A percentile compares a stretch with the other conserved stretches of the same genome.
These are phyloP conservation scores for Spilarctia lutea DNA, from an alignment of 2,888 invertebrate species.

Conservation along the genomic window DNA sequence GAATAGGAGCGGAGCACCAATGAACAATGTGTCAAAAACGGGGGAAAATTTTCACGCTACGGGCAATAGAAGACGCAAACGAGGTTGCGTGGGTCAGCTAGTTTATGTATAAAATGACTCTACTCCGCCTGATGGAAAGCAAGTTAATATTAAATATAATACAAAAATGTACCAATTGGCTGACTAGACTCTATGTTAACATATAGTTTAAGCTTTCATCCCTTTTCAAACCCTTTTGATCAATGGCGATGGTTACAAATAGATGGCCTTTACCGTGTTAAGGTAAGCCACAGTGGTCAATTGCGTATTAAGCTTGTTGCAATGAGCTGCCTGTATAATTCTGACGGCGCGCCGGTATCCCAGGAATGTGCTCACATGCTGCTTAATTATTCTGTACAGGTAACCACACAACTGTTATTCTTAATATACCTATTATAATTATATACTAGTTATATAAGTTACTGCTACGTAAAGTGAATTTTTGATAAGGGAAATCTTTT, in stretches of 20 bases:
- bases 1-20: too few species aligned
- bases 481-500: not conserved
- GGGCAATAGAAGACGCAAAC: too few species aligned
- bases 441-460: too few species aligned
- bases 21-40: too few species aligned
- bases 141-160: too few species aligned
- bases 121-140: too few species aligned
- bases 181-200: not conserved
- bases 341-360: constrained; percentile 62
- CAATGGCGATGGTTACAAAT: not conserved
- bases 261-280: constrained; percentile 19
- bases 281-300: constrained; percentile 33
- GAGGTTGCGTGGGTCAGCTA: too few species aligned
- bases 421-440: not conserved
- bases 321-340: constrained; percentile 49
- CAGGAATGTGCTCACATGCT: constrained; percentile 74
- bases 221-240: not conserved
- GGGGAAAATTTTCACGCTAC: too few species aligned
- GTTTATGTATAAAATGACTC: too few species aligned
- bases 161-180: not conserved
- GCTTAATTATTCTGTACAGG: constrained; percentile 56
- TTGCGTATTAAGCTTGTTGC: constrained; percentile 49
- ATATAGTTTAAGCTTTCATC: not conserved
- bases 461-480: not conserved
- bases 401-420: constrained; percentile 42